Evolutionary conservation across 2,888 invertebrate genomes (phyloP), one percentile per base, ranked within the genome.

Genomic region (Capitulum mitella): DNA sequence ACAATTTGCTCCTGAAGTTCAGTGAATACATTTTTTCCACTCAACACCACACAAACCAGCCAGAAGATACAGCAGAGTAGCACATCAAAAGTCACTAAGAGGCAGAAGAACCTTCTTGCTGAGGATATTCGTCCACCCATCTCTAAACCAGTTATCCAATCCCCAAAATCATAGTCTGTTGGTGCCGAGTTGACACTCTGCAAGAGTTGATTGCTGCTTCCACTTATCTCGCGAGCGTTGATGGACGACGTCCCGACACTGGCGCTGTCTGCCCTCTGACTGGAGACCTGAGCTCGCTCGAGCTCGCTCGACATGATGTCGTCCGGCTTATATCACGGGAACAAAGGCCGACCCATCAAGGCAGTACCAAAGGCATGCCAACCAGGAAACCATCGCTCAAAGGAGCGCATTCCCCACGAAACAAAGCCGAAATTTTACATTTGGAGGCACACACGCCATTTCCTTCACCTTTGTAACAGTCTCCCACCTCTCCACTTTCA

Each of bases 151-250:
- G 43, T 46, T 32, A 76, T 12, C 75, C 75, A 76, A 0, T 76
- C 75, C 12, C 75, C 75, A 46, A n/a, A 76, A 26, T 76, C 75
- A 46, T 76, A 76, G 46, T 76, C 75, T n/a, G 46, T 76, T 29
- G 32, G 46, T 19, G 29, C 16, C 3, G 75, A 76, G 32, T 76
- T 43, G 19, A 43, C 43, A 16, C 75, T 76, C n/a, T 46, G 70
- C 40, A 40, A 37, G 6, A 70, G 70, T 19, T 70, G 34, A 37
- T 16, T 10, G 26, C 37, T 70, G 22, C 70, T 70, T 70, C 70
- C 70, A 40, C 70, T 70, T 37, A 70, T 34, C 10, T 70, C 70
- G 12, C 70, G 70, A 29, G 70, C 70, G 12, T 70, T 70, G 34
- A 70, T 70, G 22, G 70, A 70, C 19, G 70, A 70, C 37, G 70